phyloP scores from a whole-genome alignment of 2,797 vertebrate species.

The Microctenopoma stevenorrisi region DNA sequence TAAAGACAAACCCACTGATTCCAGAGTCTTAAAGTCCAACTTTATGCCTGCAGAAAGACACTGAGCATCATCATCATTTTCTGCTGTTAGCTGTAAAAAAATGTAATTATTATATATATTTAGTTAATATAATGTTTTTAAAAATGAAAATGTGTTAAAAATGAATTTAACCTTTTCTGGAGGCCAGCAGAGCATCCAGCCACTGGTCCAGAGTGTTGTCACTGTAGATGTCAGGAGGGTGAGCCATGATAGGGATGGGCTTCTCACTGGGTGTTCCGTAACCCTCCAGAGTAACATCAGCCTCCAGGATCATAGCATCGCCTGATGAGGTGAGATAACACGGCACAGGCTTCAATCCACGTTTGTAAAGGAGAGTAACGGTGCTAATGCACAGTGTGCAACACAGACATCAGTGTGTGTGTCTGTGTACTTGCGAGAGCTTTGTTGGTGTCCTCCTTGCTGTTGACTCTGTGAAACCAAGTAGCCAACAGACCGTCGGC shows the following conservation, averaged over 20 bases:
- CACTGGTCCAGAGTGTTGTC: slow-evolving; percentile 89
- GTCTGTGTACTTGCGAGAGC: slow-evolving; percentile 73
- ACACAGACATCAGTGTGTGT: background rate
- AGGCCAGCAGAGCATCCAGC: slow-evolving; percentile 83
- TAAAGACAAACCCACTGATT: slow-evolving; percentile 79
- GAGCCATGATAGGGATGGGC: slow-evolving; percentile 88
- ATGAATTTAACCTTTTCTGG: slow-evolving; percentile 80
- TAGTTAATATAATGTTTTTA: no score
- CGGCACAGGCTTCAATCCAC: background rate
- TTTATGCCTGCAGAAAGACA: slow-evolving; percentile 81
- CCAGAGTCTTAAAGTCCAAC: slow-evolving; percentile 86
- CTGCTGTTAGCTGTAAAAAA: no score
- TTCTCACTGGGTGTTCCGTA: slow-evolving; percentile 79
- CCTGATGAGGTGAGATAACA: slow-evolving; percentile 62
- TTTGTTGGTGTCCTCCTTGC: slow-evolving; percentile 78
- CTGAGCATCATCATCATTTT: background rate
- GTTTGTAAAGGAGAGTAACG: background rate
- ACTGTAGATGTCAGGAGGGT: slow-evolving; percentile 85
- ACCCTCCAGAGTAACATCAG: slow-evolving; percentile 85
- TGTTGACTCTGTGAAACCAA: slow-evolving; percentile 88
- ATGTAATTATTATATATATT: no score
- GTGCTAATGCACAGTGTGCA: no score
- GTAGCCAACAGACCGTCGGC: slow-evolving; percentile 84
- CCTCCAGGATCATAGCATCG: slow-evolving; percentile 85
- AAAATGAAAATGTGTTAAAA: no score